Evolutionary conservation across 2,888 invertebrate species (phyloP), one percentile per base, ranked within the genome.

Genomic region (Epicampocera succincta): DNA sequence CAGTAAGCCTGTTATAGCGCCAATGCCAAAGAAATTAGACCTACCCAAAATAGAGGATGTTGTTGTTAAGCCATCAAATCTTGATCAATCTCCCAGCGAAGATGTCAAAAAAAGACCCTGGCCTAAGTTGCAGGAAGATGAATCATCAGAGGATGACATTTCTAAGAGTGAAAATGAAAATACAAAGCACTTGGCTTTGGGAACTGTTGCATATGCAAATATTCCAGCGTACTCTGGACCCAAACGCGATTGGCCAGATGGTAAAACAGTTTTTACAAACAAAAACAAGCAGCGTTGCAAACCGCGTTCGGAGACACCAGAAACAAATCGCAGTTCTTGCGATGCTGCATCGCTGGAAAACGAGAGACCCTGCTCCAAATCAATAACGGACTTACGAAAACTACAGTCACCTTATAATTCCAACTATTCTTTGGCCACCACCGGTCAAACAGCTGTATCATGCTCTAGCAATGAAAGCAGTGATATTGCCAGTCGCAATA

Each of bases 161-260:
- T 73, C 19, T 76, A 83, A n/a, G 73, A 71, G 44, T 83, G 85
- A 11, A 81, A 83, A n/a, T 84, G 86, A 56, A 69, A 84, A n/a
- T 12, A 54, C 69, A n/a, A 76, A 77, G 52, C 33, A 83, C 9
- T 42, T 72, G 72, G 48, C 73, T 1, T 5, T 44, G 17, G 69
- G 78, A 60, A 33, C 63, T 1, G 75, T 78, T 9, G 85, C 86
- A 42, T 85, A 87, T 21, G 85, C 86, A 2, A 86, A 88, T 3
- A 85, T 86, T 0, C 83, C 87, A 17, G 85, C 85, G 9, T 84
- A 86, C 6, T 86, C 87, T 19, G 85, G 85, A 56, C 69, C 48
- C 8, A 88, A 88, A 65, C 87, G 89, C 3, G 85, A 88, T 56
- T 88, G 89, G 89, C 89, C 89, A 9, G 89, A 89, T 83, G 88